Base-by-base conservation (phyloP, 2,888 invertebrate species). In the Oxytorus armatus region DNA sequence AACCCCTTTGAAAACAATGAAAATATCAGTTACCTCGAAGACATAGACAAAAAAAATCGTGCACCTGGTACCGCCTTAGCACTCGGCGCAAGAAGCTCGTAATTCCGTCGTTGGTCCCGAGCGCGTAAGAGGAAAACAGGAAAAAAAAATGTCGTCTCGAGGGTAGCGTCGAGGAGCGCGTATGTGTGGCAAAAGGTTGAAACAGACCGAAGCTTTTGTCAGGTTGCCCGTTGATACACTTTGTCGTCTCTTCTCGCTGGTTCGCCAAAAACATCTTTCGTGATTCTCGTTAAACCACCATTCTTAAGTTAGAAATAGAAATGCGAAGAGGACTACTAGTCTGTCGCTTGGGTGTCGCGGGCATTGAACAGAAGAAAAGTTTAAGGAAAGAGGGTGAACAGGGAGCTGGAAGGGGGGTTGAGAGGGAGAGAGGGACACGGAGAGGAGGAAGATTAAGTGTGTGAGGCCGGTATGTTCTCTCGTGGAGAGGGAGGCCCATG, bases 251-350 rank as follows among this genome's bases (percentile, higher is more conserved):
- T 51, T 68, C 53, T 16, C 39, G 51, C 36, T 36, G 51, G 39
- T 39, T 66, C 18, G 49, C n/a, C 8, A 49, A 39, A 51, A 36
- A 51, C 18, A 39, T 33, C 36, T 23, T 29, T 63, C 11, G 63
- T 7, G 47, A 63, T 47, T 68, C 39, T 85, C 81, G 78, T 83
- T 84, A 78, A 82, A 84, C 84, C 81, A 83, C 87, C 89, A 89
- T 89, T 90, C 89, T 88, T 88, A 86, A 87, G 87, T 88, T 89
- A 89, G 87, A 89, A 90, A 89, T 90, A 89, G 74, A 21, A 44
- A 61, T 63, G 36, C 33, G 51, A 29, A 33, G 61, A 36, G 25
- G 25, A 25, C 65, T 21, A 44, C 33, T 29, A 57, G 42, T 21
- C 65, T 66, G 21, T 21, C 18, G 36, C 65, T 36, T 14, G 14